Conservation (phyloP, 2,888 invertebrate species). For the Nomada fabriciana region DNA sequence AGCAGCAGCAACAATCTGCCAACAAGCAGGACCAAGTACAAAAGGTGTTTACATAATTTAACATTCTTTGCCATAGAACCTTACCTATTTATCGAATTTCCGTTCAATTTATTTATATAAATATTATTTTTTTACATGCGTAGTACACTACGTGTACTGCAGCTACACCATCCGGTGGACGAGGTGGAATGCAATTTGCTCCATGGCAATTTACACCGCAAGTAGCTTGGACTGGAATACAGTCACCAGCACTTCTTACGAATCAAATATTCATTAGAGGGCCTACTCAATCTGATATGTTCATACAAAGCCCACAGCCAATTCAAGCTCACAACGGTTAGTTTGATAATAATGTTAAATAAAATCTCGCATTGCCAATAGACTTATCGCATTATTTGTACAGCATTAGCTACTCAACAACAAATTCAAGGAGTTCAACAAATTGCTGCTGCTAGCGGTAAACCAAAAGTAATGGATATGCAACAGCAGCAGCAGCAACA, state of each 20-base stretch:
- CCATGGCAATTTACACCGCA: conserved; percentile 93
- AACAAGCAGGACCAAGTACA: conserved; percentile 83
- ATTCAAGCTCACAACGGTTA: conserved; percentile 89
- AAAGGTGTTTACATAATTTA: conserved; percentile 71
- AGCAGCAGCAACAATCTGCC: conserved; percentile 79
- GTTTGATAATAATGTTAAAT: conserved; percentile 70
- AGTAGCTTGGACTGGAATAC: conserved; percentile 91
- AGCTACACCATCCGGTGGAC: conserved; percentile 79
- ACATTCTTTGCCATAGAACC: not conserved
- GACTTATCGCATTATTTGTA: conserved; percentile 3
- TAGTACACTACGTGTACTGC: conserved; percentile 84
- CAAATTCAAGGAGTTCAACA: conserved; percentile 83
- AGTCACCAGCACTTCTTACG: conserved; percentile 88
- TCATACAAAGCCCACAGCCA: conserved; percentile 91
- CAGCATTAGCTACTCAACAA: conserved; percentile 84
- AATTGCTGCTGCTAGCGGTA: conserved; percentile 82
- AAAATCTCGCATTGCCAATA: not conserved
- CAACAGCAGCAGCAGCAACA: conserved; percentile 82
- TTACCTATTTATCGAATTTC: not conserved
- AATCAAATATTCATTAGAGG: conserved; percentile 94
- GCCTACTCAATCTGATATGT: conserved; percentile 92
- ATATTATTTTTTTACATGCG: conserved; percentile 14
- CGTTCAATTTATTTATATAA: not conserved
- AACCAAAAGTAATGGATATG: conserved; percentile 83
- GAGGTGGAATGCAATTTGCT: conserved; percentile 89